These are phyloP conservation scores for Tipula helvola DNA, from an alignment of 2,888 invertebrate genomes.

Conservation along the genomic window DNA sequence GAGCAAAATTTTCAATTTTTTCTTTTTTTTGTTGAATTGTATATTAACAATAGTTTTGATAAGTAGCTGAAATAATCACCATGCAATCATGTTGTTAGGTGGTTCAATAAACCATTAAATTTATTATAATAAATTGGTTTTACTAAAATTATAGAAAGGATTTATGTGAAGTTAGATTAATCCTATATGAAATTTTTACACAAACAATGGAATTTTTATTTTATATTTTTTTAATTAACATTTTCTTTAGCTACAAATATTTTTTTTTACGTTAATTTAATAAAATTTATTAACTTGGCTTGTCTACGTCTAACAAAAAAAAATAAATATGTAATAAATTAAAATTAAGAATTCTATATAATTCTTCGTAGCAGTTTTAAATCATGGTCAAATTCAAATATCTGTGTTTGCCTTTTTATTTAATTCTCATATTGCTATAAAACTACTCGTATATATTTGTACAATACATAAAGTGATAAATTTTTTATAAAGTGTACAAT, in stretches of 20 bases:
- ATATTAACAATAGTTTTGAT: not conserved
- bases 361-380: not conserved
- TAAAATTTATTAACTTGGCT: not conserved
- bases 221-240: not conserved
- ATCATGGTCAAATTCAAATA: not conserved
- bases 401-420: not conserved
- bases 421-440: not conserved
- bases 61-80: not conserved
- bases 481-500: not conserved
- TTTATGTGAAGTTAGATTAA: not conserved
- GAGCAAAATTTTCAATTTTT: not conserved
- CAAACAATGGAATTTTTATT: not conserved
- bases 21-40: too few species aligned
- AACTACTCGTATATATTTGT: not conserved
- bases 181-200: not conserved
- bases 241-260: not conserved
- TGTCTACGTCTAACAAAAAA: not conserved
- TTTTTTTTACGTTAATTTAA: not conserved
- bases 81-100: not conserved
- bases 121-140: not conserved
- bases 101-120: not conserved
- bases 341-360: not conserved
- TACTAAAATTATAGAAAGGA: not conserved
- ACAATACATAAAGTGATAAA: not conserved
- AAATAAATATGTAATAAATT: not conserved